Conservation (phyloP, 2,113 vertebrate species). For the Addax nasomaculatus region DNA sequence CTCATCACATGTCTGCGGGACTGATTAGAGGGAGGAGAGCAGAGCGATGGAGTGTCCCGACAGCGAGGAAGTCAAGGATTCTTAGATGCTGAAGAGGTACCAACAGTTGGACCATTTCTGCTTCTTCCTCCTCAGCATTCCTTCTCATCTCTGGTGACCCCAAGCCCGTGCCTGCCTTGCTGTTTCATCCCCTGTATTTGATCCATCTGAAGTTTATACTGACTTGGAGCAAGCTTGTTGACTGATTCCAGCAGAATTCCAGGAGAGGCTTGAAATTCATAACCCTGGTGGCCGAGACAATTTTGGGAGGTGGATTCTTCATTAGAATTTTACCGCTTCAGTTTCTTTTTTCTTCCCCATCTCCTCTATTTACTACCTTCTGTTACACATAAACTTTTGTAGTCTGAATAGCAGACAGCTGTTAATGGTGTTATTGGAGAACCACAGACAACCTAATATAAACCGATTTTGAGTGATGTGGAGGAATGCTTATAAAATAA, state of each 20-base stretch:
- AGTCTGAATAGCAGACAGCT: conserved; percentile 45
- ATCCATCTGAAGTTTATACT: neutral
- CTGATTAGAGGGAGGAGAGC: neutral
- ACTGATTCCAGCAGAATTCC: neutral
- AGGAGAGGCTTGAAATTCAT: neutral
- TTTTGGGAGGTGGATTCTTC: conserved; percentile 31
- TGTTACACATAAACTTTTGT: conserved; percentile 33
- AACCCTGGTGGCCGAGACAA: neutral
- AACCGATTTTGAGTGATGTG: neutral
- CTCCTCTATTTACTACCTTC: conserved; percentile 47
- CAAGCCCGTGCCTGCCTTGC: neutral
- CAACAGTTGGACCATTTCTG: neutral
- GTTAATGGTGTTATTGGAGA: neutral
- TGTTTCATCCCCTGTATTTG: neutral
- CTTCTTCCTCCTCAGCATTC: neutral
- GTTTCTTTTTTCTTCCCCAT: conserved; percentile 17
- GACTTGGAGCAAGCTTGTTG: neutral
- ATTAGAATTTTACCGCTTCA: conserved; percentile 11
- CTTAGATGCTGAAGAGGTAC: neutral
- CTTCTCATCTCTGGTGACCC: neutral
- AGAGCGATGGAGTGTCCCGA: too few relatives aligned
- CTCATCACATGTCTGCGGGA: rapidly evolving
- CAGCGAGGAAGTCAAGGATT: neutral
- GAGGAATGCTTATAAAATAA: neutral
- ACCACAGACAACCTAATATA: neutral